A percentile compares a stretch with the other conserved stretches of the same genome.
Conservation (phyloP, 2,888 invertebrate species). For the Meiosimyza decipiens region DNA sequence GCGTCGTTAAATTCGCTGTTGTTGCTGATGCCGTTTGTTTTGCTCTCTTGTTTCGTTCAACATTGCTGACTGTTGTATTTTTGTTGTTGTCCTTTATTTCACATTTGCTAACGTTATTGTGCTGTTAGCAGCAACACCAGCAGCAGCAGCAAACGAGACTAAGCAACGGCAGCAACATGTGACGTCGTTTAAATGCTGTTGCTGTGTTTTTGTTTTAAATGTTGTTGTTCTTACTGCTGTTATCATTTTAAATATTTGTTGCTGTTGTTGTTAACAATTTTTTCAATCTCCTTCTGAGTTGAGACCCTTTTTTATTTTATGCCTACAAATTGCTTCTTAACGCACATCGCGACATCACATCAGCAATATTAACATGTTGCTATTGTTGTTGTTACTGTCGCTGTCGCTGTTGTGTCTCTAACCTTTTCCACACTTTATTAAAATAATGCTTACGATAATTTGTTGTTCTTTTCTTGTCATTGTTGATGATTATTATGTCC, state of each 20-base stretch:
- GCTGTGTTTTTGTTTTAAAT: conserved; percentile 13
- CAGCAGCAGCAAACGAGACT: background rate
- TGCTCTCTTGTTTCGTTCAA: conserved; percentile 20
- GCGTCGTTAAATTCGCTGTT: background rate
- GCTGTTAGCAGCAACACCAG: conserved; percentile 15
- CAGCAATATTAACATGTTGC: conserved; percentile 33
- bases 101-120: conserved; percentile 7
- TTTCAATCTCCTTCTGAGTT: background rate
- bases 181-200: conserved; percentile 33
- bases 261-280: conserved; percentile 3
- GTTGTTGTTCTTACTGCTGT: background rate
- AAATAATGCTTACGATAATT: conserved; percentile 5
- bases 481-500: conserved; percentile 34
- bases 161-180: conserved; percentile 34
- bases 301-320: background rate
- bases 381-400: conserved; percentile 3
- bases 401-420: background rate
- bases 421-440: background rate
- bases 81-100: conserved; percentile 23
- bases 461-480: conserved; percentile 13
- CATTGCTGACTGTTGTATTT: background rate
- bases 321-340: conserved; percentile 22
- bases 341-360: conserved; percentile 8
- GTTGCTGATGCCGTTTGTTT: conserved; percentile 28
- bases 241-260: background rate